A percentile compares a stretch with the other conserved stretches of the same genome.
Conservation (phyloP, 2,113 vertebrate genomes). For the Cebus imitator region DNA sequence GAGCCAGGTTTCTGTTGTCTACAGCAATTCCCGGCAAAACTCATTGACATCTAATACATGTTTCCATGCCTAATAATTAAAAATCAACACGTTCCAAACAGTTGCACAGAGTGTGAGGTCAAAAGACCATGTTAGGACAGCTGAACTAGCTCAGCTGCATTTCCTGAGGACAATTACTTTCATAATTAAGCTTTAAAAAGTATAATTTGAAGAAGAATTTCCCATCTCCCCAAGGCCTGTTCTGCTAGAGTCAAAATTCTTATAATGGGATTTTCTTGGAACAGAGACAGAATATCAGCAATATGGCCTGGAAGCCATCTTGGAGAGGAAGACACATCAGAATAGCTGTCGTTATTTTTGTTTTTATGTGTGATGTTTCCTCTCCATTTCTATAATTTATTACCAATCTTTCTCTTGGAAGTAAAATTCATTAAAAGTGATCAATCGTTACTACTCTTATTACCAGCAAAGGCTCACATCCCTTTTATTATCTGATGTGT, state of each 20-base stretch:
- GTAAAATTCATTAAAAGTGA: background rate
- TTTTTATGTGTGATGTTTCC: background rate
- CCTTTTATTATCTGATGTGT: background rate
- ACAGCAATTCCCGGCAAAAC: background rate
- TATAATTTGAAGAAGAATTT: background rate
- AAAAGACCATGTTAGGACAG: conserved; percentile 26
- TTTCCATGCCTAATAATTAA: conserved; percentile 2
- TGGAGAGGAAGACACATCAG: background rate
- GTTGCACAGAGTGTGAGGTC: conserved; percentile 4
- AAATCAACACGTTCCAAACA: conserved; percentile 13
- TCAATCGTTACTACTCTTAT: background rate
- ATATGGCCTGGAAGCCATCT: background rate
- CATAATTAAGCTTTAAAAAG: conserved; percentile 43
- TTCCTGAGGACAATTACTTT: conserved; percentile 14
- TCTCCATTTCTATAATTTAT: background rate
- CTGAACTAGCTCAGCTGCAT: conserved; percentile 42
- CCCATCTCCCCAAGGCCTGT: background rate
- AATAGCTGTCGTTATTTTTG: background rate
- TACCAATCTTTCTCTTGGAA: background rate
- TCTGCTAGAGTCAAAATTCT: background rate
- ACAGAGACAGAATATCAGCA: background rate
- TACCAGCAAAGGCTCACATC: background rate
- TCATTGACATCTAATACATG: background rate
- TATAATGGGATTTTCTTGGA: conserved; percentile 17
- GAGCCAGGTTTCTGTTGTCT: background rate